A percentile compares a stretch with the other conserved stretches of the same genome.
phyloP scores from a whole-genome alignment of 2,113 vertebrate genomes.

The Ptilonorhynchus violaceus region DNA sequence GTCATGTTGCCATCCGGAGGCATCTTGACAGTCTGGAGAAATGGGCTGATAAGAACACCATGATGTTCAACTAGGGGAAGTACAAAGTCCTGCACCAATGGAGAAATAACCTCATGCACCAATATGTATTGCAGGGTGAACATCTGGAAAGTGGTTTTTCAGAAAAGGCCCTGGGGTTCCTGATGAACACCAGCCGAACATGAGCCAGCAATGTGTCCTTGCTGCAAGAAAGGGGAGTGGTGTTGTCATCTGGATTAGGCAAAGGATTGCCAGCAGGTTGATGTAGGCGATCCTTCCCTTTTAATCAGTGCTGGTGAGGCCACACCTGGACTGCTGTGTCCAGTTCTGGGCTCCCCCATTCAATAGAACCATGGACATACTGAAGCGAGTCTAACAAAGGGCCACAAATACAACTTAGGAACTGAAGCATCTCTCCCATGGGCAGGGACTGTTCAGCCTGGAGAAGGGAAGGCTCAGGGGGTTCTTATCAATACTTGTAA shows the following conservation, averaged over 20 bases:
- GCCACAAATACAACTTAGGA: not conserved
- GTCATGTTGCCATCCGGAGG: not conserved
- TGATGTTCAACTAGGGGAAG: not conserved
- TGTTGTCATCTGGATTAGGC: not conserved
- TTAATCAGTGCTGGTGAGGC: not conserved
- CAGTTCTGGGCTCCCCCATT: not conserved
- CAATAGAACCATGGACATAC: not conserved
- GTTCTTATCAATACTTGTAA: not conserved
- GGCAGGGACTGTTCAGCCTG: not conserved
- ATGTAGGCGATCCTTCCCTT: not conserved
- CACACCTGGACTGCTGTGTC: not conserved
- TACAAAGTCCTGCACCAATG: accelerated
- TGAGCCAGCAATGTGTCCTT: not conserved
- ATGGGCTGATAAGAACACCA: not conserved
- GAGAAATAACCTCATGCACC: not conserved
- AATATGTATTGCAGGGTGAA: not conserved
- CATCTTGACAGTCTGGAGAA: not conserved
- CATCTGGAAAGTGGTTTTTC: not conserved
- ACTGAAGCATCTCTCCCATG: not conserved
- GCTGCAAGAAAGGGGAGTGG: not conserved
- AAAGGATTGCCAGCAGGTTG: not conserved
- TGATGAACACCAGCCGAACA: accelerated
- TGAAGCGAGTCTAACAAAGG: not conserved
- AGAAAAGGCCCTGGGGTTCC: not conserved
- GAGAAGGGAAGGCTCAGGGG: not conserved